Evolutionary conservation across 2,888 invertebrate genomes (phyloP).

Genomic region (Isoperla grammatica): DNA sequence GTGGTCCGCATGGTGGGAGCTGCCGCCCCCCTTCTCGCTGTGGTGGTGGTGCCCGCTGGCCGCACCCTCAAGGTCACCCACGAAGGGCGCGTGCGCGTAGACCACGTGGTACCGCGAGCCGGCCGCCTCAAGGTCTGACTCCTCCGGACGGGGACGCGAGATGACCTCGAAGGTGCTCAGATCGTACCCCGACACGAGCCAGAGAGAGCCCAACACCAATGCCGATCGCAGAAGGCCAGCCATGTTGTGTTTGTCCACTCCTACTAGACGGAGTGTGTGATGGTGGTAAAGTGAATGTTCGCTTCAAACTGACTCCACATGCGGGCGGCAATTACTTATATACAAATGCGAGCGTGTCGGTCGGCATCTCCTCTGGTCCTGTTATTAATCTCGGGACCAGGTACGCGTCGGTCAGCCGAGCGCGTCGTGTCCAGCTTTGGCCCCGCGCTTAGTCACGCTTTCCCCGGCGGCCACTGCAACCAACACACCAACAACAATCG

Average conservation of each 20-base stretch:
- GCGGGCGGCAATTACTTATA: conserved; percentile 3
- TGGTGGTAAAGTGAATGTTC: background rate
- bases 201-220: background rate
- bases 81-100: conserved; percentile 2
- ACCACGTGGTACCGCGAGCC: conserved; percentile 7
- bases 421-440: background rate
- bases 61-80: conserved; percentile 36
- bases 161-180: conserved; percentile 7
- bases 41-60: conserved; percentile 58
- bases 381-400: conserved; percentile 12
- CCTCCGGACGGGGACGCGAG: conserved; percentile 4
- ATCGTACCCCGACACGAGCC: background rate
- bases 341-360: background rate
- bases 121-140: conserved; percentile 10
- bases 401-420: background rate
- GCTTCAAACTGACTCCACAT: conserved; percentile 2
- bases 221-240: conserved; percentile 3
- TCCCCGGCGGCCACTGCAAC: background rate
- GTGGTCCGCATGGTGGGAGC: conserved; percentile 35
- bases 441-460: conserved; percentile 2
- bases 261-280: background rate
- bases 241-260: background rate
- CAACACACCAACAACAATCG: background rate
- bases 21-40: conserved; percentile 59
- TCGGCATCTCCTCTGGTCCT: background rate